These are phyloP conservation scores for Pipistrellus kuhlii DNA, from an alignment of 2,797 vertebrate genomes.

Conservation along the genomic window DNA sequence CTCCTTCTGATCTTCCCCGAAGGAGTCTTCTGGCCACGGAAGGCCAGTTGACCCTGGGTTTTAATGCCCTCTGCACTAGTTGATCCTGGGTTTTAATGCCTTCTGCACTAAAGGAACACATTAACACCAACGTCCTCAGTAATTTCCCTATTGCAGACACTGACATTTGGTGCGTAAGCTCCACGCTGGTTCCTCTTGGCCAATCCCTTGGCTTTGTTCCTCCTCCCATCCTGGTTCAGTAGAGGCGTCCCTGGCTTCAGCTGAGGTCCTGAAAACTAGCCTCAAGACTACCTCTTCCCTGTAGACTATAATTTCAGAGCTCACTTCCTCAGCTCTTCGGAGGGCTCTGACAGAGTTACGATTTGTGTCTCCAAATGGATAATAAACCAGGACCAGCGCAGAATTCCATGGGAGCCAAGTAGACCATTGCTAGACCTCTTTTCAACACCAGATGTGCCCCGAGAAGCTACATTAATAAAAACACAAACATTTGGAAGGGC, in stretches of 20 bases:
- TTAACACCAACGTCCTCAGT: neutral
- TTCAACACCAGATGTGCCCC: slow-evolving; percentile 16
- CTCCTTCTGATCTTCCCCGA: slow-evolving; percentile 33
- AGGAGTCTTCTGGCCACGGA: slow-evolving; percentile 12
- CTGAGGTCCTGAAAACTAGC: neutral
- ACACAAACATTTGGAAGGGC: slow-evolving; percentile 55
- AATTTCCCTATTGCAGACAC: slow-evolving; percentile 28
- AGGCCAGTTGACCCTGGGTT: neutral
- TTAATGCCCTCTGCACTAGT: slow-evolving; percentile 24
- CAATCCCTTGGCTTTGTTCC: neutral
- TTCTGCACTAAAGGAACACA: slow-evolving; percentile 4
- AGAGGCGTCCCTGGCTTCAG: neutral
- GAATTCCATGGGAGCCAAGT: neutral
- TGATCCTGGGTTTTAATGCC: slow-evolving; percentile 37
- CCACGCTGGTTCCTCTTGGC: neutral
- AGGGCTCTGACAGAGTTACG: slow-evolving; percentile 38
- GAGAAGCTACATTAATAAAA: slow-evolving; percentile 54
- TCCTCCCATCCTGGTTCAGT: neutral
- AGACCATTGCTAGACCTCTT: neutral
- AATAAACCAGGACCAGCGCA: slow-evolving; percentile 51
- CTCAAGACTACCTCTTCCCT: neutral
- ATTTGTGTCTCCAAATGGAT: slow-evolving; percentile 25
- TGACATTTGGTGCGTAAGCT: neutral
- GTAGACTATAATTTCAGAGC: neutral
- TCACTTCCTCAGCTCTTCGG: neutral